Conservation (phyloP, 2,113 vertebrate genomes). For the Furnarius figulus region DNA sequence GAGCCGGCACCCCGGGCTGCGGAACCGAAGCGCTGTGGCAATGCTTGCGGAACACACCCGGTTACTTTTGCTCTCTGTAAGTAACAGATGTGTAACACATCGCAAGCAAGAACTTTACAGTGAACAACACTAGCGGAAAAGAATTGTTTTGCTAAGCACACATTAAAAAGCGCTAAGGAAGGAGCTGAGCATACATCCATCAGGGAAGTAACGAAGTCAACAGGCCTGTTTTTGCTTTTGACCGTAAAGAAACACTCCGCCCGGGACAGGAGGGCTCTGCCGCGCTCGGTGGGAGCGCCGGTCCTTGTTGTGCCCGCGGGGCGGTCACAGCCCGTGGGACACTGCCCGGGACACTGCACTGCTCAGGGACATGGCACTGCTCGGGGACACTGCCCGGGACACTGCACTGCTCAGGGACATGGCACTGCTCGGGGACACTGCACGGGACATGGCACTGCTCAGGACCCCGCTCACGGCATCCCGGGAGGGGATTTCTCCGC, state of each 20-base stretch:
- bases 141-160: not conserved
- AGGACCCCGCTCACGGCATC: too few relatives aligned
- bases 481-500: too few relatives aligned
- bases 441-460: too few relatives aligned
- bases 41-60: fast-evolving
- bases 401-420: too few relatives aligned
- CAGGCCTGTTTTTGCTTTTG: too few relatives aligned
- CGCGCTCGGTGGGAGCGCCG: not conserved
- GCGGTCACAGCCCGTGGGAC: not conserved
- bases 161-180: fast-evolving
- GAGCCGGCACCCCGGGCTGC: fast-evolving
- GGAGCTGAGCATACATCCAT: fast-evolving
- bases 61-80: not conserved
- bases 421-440: too few relatives aligned
- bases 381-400: too few relatives aligned
- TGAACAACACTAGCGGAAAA: fast-evolving
- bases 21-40: fast-evolving
- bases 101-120: not conserved
- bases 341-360: not conserved
- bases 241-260: not conserved
- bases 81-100: not conserved
- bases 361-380: too few relatives aligned
- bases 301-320: not conserved
- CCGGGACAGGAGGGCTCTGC: not conserved
- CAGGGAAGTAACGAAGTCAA: fast-evolving